Base-by-base conservation (phyloP, 2,113 vertebrate genomes). In the Buteo buteo region DNA sequence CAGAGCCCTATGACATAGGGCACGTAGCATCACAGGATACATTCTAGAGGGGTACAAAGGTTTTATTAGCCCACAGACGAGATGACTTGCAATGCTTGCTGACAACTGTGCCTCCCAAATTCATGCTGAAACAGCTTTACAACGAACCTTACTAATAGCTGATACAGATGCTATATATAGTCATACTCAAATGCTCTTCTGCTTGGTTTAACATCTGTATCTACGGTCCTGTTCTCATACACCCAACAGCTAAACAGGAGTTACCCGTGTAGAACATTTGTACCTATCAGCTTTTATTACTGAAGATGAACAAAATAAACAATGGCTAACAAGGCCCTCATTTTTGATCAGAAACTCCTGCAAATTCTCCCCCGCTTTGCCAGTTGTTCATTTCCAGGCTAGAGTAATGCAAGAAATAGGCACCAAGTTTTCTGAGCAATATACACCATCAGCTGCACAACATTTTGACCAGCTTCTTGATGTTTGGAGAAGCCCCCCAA, bases 401-500 rank as follows among this genome's bases (percentile, higher is more conserved):
- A 38, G 34, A 20, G 16, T 1, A 47, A 24, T 9, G 0, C 80
- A 17, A 49, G 40, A 38, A 44, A 47, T 1, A 12, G 1, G n/a
- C 16, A 2, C 29, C 5, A 10, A 50, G 36, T 29, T 38, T 49
- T 7, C 29, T 4, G 6, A 40, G 47, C 50, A 6, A 7, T 6
- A 24, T 24, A 18, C 11, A 3, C 28, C 24, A 7, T 0, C 31
- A 32, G 31, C 45, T 1, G 17, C 42, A 12, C n/a, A 14, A 25
- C n/a, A 7, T 7, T 32, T 4, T 13, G 29, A 14, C 9, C 38
- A 9, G 22, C 74, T 31, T 8, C 47, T 2, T 0, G 31, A 36
- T 70, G 40, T 5, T 8, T 10, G 7, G 16, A 18, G 28, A 2
- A 29, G 59, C 49, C 57, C n/a, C 18, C 54, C 54, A 13, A 11